These are phyloP conservation scores for Acanthosoma haemorrhoidale DNA, from an alignment of 2,888 invertebrate genomes.

Conservation along the genomic window DNA sequence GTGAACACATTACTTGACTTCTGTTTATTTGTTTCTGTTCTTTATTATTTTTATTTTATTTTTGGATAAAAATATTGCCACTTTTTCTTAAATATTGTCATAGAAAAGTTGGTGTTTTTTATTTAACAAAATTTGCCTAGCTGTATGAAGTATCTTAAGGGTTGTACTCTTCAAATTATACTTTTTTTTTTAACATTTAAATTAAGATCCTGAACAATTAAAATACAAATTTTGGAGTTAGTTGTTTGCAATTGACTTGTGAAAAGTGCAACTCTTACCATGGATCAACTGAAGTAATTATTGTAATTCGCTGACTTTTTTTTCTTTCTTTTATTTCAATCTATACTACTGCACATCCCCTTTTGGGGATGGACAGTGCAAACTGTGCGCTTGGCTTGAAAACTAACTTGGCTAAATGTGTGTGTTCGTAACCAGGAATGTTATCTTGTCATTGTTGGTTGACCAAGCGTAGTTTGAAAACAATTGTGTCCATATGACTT, in stretches of 20 bases:
- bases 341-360: background rate
- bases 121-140: conserved; percentile 23
- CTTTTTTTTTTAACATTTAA: background rate
- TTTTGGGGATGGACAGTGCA: background rate
- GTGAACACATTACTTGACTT: conserved; percentile 15
- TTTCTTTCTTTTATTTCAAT: conserved; percentile 8
- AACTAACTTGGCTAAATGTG: conserved; percentile 23
- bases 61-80: background rate
- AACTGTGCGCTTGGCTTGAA: conserved; percentile 27
- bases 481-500: conserved; percentile 5
- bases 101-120: conserved; percentile 27
- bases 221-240: background rate
- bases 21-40: conserved; percentile 7
- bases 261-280: conserved; percentile 12
- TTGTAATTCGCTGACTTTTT: conserved; percentile 19
- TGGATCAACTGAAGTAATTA: conserved; percentile 25
- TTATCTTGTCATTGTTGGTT: conserved; percentile 22
- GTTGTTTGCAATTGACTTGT: background rate
- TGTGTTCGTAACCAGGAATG: conserved; percentile 28
- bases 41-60: conserved; percentile 6
- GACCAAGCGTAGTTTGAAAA: conserved; percentile 22
- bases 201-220: background rate
- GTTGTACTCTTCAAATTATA: conserved; percentile 9
- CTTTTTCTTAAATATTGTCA: conserved; percentile 19
- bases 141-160: conserved; percentile 17